Evolutionary conservation across 2,888 invertebrate species (phyloP).

Genomic region (Trypoxylon attenuatum): DNA sequence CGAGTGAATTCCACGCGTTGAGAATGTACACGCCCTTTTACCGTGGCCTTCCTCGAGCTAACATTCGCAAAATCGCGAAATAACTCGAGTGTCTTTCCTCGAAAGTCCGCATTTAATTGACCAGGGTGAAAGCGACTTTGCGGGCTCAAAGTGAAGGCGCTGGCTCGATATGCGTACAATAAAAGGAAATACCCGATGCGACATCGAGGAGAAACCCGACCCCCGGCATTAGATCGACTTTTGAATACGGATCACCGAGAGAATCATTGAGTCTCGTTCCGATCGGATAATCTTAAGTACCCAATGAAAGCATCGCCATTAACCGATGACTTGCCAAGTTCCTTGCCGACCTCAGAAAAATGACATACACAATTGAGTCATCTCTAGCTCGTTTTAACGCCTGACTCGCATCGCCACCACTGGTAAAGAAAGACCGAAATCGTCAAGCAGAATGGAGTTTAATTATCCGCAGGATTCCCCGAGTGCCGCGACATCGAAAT

Average conservation of each 20-base stretch:
- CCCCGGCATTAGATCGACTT: constrained; percentile 30
- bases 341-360: too few relatives aligned
- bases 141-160: constrained; percentile 51
- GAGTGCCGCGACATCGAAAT: too few relatives aligned
- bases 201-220: constrained; percentile 38
- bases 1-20: too few relatives aligned
- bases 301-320: constrained; percentile 19
- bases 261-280: not conserved
- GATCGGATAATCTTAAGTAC: too few relatives aligned
- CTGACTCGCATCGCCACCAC: too few relatives aligned
- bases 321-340: too few relatives aligned
- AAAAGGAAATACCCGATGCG: constrained; percentile 50
- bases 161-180: constrained; percentile 47
- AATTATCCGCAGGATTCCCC: too few relatives aligned
- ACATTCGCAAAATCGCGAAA: constrained; percentile 23
- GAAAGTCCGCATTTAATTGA: constrained; percentile 55
- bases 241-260: not conserved
- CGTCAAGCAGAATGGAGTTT: too few relatives aligned
- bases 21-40: too few relatives aligned
- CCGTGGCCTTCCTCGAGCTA: constrained; percentile 1
- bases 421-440: too few relatives aligned
- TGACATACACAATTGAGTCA: too few relatives aligned
- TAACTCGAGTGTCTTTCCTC: constrained; percentile 46
- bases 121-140: constrained; percentile 52
- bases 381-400: too few relatives aligned